Conservation (phyloP, 2,888 invertebrate genomes). For the Erebia epiphron region DNA sequence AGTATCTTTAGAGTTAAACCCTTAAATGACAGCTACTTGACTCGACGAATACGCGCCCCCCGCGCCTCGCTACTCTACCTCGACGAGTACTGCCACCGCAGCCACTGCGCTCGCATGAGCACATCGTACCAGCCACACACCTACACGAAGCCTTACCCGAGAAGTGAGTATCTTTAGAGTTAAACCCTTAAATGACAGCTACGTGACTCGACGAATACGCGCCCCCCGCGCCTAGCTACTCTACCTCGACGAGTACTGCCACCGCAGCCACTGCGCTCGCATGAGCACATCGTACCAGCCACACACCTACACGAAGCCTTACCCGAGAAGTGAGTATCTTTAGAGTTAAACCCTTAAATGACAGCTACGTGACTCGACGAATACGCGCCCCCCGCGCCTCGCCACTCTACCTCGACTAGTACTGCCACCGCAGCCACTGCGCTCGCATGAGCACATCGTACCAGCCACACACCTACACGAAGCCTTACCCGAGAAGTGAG, state of each 20-base stretch:
- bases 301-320: constrained; percentile 86
- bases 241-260: too few species aligned
- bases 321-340: constrained; percentile 84
- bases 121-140: constrained; percentile 88
- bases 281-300: constrained; percentile 90
- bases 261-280: too few species aligned
- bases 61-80: constrained; percentile 59
- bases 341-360: background rate
- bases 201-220: constrained; percentile 58
- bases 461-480: constrained; percentile 86
- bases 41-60: constrained; percentile 68
- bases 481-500: constrained; percentile 88
- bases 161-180: constrained; percentile 77
- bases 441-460: constrained; percentile 87
- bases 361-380: constrained; percentile 42
- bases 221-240: constrained; percentile 67
- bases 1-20: constrained; percentile 45
- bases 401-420: constrained; percentile 45
- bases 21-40: too few species aligned
- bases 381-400: constrained; percentile 75
- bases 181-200: too few species aligned
- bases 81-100: too few species aligned
- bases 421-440: too few species aligned
- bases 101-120: constrained; percentile 84
- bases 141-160: constrained; percentile 87